phyloP scores from a whole-genome alignment of 2,797 vertebrate genomes.

The Crax fasciolata region DNA sequence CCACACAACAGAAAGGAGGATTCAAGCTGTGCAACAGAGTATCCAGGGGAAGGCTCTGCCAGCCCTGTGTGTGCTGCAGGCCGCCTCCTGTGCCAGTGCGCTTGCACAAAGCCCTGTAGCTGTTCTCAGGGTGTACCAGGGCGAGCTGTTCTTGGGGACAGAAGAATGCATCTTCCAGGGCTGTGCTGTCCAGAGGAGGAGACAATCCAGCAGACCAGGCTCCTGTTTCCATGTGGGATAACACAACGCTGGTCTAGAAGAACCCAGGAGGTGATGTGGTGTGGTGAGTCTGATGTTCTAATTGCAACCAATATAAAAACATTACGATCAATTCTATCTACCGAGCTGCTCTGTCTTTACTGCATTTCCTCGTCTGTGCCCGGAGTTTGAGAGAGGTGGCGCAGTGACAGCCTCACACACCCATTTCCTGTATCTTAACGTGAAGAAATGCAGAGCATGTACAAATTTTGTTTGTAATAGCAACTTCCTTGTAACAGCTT shows the following conservation, averaged over 20 bases:
- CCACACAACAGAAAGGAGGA: neutral
- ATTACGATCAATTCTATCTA: neutral
- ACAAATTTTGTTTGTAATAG: neutral
- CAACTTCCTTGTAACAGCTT: neutral
- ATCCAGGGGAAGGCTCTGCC: neutral
- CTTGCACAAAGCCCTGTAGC: neutral
- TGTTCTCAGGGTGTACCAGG: neutral
- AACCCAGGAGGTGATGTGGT: neutral
- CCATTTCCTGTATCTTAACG: neutral
- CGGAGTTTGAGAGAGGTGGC: neutral
- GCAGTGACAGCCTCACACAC: neutral
- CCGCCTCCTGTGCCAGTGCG: rapidly evolving
- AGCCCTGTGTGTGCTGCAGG: neutral
- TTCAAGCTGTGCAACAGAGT: neutral
- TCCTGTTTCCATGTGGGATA: neutral
- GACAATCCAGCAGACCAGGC: neutral
- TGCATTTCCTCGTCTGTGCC: neutral
- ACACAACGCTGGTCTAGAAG: neutral
- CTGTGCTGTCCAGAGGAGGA: neutral
- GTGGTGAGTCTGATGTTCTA: neutral
- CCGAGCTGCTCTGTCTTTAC: neutral
- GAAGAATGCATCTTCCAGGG: neutral
- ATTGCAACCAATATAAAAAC: neutral
- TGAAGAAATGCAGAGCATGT: neutral
- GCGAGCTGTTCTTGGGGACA: neutral